Evolutionary conservation across 1,140 invertebrate species (phyloP).

Genomic region (Chironomus striatipennis): DNA sequence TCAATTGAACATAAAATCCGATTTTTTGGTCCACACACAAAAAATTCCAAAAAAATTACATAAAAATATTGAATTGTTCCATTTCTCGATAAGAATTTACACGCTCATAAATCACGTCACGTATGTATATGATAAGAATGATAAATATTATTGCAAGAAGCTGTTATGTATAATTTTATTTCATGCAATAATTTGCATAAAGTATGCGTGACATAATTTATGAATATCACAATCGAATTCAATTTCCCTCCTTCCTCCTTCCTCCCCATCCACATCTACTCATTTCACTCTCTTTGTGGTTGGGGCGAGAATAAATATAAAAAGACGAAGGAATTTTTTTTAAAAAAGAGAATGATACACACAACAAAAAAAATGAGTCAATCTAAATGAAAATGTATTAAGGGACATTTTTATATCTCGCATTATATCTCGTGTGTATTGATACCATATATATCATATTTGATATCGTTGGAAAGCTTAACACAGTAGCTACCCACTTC

Average conservation of each 20-base stretch:
- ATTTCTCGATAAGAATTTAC: neutral
- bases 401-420: too few species aligned
- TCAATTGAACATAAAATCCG: too few species aligned
- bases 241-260: neutral
- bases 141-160: neutral
- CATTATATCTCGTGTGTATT: too few species aligned
- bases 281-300: too few species aligned
- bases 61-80: too few species aligned
- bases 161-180: neutral
- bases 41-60: too few species aligned
- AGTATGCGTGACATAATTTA: constrained; percentile 6
- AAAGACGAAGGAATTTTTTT: neutral
- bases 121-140: neutral
- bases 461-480: too few species aligned
- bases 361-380: neutral
- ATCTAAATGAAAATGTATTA: too few species aligned
- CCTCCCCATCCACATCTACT: too few species aligned
- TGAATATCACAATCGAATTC: neutral
- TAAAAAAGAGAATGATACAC: neutral
- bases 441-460: too few species aligned
- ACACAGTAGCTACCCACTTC: too few species aligned
- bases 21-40: too few species aligned
- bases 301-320: neutral
- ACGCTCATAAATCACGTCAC: constrained; percentile 5
- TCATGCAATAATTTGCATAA: constrained; percentile 13